Evolutionary conservation across 1,140 invertebrate species (phyloP).

Genomic region (Cyrtorhinus lividipennis): DNA sequence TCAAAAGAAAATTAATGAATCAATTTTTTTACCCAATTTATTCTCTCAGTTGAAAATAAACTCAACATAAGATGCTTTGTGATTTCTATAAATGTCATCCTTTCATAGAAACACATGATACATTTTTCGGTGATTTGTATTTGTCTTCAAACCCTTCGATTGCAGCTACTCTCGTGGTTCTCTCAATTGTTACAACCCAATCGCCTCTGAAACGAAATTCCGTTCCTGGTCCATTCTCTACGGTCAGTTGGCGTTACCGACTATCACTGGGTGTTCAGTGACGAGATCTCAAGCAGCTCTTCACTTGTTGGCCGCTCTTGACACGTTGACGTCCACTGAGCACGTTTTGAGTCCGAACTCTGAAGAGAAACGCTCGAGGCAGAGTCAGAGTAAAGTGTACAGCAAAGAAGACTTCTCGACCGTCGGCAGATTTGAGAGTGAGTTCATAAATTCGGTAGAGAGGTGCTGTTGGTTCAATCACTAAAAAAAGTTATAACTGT

Average conservation of each 20-base stretch:
- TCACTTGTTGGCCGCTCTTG: constrained; percentile 75
- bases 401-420: constrained; percentile 65
- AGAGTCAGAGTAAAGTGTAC: constrained; percentile 30
- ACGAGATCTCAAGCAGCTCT: constrained; percentile 73
- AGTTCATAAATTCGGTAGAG: constrained; percentile 24
- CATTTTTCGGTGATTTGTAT: too few species aligned
- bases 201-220: constrained; percentile 18
- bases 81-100: too few species aligned
- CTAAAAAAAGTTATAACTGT: neutral
- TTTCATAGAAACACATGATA: too few species aligned
- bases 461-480: neutral
- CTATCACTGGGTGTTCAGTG: constrained; percentile 48
- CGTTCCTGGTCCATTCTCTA: constrained; percentile 42
- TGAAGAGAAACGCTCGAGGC: constrained; percentile 13
- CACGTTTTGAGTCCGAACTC: constrained; percentile 34
- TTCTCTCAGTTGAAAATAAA: too few species aligned
- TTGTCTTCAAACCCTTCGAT: too few species aligned
- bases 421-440: constrained; percentile 84
- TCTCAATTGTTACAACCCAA: constrained; percentile 24
- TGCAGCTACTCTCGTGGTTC: constrained; percentile 3
- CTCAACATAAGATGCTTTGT: too few species aligned
- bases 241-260: constrained; percentile 66
- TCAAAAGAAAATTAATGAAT: too few species aligned
- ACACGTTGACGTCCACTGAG: constrained; percentile 70
- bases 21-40: too few species aligned